Evolutionary conservation across 1,140 invertebrate species (phyloP), one percentile per base, ranked within the genome.

Genomic region (Hydropsyche tenuis): DNA sequence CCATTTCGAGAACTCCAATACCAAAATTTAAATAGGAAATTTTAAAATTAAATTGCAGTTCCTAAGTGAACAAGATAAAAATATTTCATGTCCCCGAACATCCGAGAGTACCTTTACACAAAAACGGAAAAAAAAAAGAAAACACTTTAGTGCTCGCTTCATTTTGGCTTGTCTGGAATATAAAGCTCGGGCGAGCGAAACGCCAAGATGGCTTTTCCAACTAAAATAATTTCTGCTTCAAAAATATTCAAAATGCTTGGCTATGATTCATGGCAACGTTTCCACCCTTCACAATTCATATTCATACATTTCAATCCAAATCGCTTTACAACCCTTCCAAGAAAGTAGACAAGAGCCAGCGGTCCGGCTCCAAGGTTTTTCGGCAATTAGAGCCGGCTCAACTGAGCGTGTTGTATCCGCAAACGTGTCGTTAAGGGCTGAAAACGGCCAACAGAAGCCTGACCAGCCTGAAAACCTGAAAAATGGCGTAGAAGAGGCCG

Each of bases 151-250:
- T 60, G 56, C 56, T 60, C 56, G 56, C 7, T 60, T 60, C 56
- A 60, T 60, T 60, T 60, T 60, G 56, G 56, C 20, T 25, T 60
- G 20, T 60, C 56, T 60, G 56, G 22, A 25, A 25, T 60, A 60
- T 60, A 60, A 60, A 60, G 56, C 23, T 18, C 56, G 22, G 56
- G 56, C 56, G 1, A 60, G 22, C 56, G 25, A 60, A 60, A 25
- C 22, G 56, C 11, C 23, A 60, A 60, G 56, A 60, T 60, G 23
- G 23, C 56, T 60, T 60, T 60, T 60, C 23, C 56, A 60, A 60
- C 56, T 60, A 25, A 60, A 12, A 60, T 60, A 60, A 60, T 60
- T 60, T 60, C 7, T 9, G 56, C 23, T 56, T 18, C 22, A 12
- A 56, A 56, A 16, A 56, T 23, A 56, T 56, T 37, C 30, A 37